phyloP scores from a whole-genome alignment of 2,888 invertebrate genomes.

The Carabus problematicus region DNA sequence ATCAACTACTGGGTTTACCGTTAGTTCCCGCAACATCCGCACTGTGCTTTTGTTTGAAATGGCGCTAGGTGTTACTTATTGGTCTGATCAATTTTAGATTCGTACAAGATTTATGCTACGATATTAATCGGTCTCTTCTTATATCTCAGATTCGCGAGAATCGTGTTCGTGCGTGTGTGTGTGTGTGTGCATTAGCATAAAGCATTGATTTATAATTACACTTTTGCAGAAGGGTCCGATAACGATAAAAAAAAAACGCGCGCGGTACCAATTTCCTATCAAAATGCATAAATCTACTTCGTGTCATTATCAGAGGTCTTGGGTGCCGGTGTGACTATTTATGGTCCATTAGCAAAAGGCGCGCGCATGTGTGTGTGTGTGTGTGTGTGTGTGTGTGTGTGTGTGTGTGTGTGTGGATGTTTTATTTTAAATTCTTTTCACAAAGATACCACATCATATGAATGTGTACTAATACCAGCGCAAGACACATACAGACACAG shows the following conservation, averaged over 20 bases:
- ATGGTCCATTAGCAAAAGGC: slow-evolving; percentile 44
- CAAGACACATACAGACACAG: slow-evolving; percentile 1
- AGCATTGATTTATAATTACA: slow-evolving; percentile 61
- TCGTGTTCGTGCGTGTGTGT: too few species aligned
- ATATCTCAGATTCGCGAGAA: too few species aligned
- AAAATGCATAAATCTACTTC: slow-evolving; percentile 44
- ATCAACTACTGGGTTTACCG: too few species aligned
- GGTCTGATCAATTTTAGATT: too few species aligned
- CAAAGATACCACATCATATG: slow-evolving; percentile 10
- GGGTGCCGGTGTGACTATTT: slow-evolving; percentile 40
- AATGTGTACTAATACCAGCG: slow-evolving; percentile 3
- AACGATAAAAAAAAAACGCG: slow-evolving; percentile 38
- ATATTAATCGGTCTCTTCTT: too few species aligned
- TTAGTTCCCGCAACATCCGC: too few species aligned
- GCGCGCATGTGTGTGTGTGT: not conserved
- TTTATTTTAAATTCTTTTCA: slow-evolving; percentile 39
- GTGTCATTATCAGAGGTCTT: slow-evolving; percentile 41
- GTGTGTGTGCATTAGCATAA: slow-evolving; percentile 56
- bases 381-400: not conserved
- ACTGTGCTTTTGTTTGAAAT: too few species aligned
- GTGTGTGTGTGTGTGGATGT: slow-evolving; percentile 19
- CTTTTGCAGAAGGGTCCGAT: slow-evolving; percentile 45
- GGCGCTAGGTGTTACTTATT: too few species aligned
- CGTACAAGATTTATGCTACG: too few species aligned
- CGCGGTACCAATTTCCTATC: slow-evolving; percentile 45